A percentile compares a stretch with the other conserved stretches of the same genome.
These are phyloP conservation scores for Lysandra bellargus DNA, from an alignment of 2,888 invertebrate species.

Conservation along the genomic window DNA sequence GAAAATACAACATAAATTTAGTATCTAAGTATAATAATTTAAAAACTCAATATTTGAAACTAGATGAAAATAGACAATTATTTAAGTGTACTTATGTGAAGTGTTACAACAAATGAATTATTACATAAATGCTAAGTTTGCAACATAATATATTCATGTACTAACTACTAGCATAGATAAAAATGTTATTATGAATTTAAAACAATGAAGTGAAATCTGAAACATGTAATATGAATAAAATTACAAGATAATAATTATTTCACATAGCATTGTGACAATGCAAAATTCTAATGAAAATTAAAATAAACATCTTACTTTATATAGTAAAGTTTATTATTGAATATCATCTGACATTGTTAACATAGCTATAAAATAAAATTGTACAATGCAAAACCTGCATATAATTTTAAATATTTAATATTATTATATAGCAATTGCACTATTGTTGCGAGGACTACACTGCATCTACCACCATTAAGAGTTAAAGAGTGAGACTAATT, in stretches of 20 bases:
- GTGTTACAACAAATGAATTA: constrained; percentile 54
- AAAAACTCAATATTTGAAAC: constrained; percentile 62
- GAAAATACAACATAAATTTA: constrained; percentile 74
- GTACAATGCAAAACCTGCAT: constrained; percentile 77
- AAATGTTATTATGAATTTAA: constrained; percentile 26
- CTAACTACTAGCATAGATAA: constrained; percentile 53
- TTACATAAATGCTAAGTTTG: constrained; percentile 49
- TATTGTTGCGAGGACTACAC: constrained; percentile 79
- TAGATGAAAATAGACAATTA: constrained; percentile 66
- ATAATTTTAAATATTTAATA: constrained; percentile 67
- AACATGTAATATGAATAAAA: constrained; percentile 30
- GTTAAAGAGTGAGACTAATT: constrained; percentile 60
- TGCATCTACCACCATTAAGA: constrained; percentile 68
- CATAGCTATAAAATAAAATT: constrained; percentile 78
- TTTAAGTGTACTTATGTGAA: constrained; percentile 48
- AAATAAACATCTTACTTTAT: constrained; percentile 70
- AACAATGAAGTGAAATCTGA: constrained; percentile 25
- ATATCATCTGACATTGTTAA: constrained; percentile 73
- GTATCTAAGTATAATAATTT: constrained; percentile 55
- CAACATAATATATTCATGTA: constrained; percentile 54
- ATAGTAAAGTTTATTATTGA: constrained; percentile 76
- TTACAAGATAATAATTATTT: constrained; percentile 31
- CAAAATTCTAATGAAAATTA: constrained; percentile 63
- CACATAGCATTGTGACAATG: constrained; percentile 47
- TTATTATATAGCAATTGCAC: constrained; percentile 75